Percentiles rank a stretch among this genome's conserved stretches.
phyloP scores from a whole-genome alignment of 2,888 invertebrate species.

The Calameuta idolon region DNA sequence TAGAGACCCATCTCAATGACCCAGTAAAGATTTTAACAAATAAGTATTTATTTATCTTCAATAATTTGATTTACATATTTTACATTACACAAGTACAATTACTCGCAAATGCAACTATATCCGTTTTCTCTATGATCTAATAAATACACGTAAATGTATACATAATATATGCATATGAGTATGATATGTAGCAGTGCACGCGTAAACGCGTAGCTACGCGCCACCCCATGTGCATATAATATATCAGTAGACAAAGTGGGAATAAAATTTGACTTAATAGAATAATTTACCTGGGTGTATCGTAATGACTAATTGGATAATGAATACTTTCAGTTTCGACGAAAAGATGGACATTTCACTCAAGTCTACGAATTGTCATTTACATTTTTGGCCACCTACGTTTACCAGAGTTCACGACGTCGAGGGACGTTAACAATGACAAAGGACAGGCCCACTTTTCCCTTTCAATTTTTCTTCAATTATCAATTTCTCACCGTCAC shows the following conservation, averaged over 20 bases:
- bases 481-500: background rate
- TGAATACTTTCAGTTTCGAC: slow-evolving; percentile 4
- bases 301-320: slow-evolving; percentile 7
- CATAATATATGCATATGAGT: slow-evolving; percentile 10
- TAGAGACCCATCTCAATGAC: background rate
- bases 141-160: slow-evolving; percentile 7
- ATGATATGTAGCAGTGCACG: background rate
- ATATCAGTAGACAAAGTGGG: slow-evolving; percentile 5
- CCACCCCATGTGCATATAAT: slow-evolving; percentile 8
- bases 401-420: background rate
- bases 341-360: background rate
- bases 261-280: slow-evolving; percentile 7
- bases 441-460: background rate
- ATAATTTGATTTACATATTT: slow-evolving; percentile 23
- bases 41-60: slow-evolving; percentile 20
- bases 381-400: background rate
- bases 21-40: slow-evolving; percentile 11
- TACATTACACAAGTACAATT: slow-evolving; percentile 18
- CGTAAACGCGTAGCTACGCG: background rate
- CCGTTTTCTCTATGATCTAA: slow-evolving; percentile 9
- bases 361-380: background rate
- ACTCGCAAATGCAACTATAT: slow-evolving; percentile 18
- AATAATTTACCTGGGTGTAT: slow-evolving; percentile 6
- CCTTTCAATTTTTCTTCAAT: background rate
- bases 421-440: background rate